Evolutionary conservation across 2,797 vertebrate genomes (phyloP).

Genomic region (Catamblyrhynchus diadema): DNA sequence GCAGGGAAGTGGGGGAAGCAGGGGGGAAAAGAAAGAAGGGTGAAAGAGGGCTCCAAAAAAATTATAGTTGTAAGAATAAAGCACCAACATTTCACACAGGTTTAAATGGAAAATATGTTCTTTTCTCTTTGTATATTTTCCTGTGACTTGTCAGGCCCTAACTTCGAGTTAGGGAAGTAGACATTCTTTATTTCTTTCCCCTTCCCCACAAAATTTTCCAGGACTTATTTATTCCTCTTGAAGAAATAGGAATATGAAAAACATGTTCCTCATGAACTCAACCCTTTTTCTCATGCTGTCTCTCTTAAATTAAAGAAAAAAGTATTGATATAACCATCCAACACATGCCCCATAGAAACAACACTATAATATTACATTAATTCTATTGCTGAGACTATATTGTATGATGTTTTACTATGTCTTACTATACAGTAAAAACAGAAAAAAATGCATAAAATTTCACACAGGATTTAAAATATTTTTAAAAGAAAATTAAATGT

Average conservation of each 20-base stretch:
- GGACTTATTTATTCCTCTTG: not conserved
- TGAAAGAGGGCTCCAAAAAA: not conserved
- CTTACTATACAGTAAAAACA: not conserved
- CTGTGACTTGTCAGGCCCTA: not conserved
- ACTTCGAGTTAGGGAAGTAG: not conserved
- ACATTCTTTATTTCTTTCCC: not conserved
- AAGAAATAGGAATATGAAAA: not conserved
- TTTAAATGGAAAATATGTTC: not conserved
- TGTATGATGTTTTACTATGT: not conserved
- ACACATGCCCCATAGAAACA: not conserved
- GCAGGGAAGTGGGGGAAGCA: not conserved
- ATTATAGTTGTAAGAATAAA: not conserved
- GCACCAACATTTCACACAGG: not conserved
- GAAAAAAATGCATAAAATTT: not conserved
- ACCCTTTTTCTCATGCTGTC: not conserved
- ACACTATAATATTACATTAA: not conserved
- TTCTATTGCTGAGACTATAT: not conserved
- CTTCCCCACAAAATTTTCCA: not conserved
- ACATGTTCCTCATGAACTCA: not conserved
- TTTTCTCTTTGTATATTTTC: not conserved
- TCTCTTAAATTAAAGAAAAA: not conserved
- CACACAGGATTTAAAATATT: not conserved
- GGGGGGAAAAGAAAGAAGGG: not conserved
- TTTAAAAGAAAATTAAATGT: not conserved
- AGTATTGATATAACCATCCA: not conserved